Base-by-base conservation (phyloP, 1,140 invertebrate genomes). In the Mactra quadrangularis region DNA sequence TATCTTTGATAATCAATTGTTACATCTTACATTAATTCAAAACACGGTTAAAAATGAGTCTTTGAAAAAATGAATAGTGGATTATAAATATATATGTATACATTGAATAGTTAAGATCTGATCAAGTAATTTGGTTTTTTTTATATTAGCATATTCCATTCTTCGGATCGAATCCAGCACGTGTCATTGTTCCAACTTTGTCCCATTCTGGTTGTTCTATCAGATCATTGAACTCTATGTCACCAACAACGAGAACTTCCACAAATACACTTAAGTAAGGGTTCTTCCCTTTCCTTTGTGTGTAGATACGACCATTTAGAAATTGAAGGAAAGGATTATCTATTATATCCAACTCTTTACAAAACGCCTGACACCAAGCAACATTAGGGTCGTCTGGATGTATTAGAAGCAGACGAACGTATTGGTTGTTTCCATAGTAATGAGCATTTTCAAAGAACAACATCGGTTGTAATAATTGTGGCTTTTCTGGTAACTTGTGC, bases 391-490 rank as follows among this genome's bases (percentile, higher is more conserved):
- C n/a, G n/a, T n/a, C n/a, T n/a, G n/a, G n/a, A n/a, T n/a, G n/a
- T n/a, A n/a, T n/a, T n/a, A n/a, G n/a, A n/a, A n/a, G n/a, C n/a
- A n/a, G n/a, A n/a, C n/a, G n/a, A n/a, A n/a, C n/a, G n/a, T n/a
- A n/a, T n/a, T n/a, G n/a, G n/a, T n/a, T n/a, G n/a, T n/a, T n/a
- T n/a, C n/a, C n/a, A n/a, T n/a, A n/a, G n/a, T n/a, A n/a, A n/a
- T n/a, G n/a, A n/a, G n/a, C n/a, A n/a, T n/a, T 47, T 53, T 22
- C 76, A 25, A 79, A 79, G 41, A 79, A 79, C 25, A 79, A 33
- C 15, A 70, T 17, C n/a, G 64, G 62, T 0, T 55, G 27, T 0
- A 29, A 60, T 17, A 64, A 59, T n/a, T 38, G 35, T n/a, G n/a
- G n/a, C 35, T 64, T 77, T 33, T 29, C 3, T 27, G 57, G 57